Base-by-base conservation (phyloP, 2,113 vertebrate species). In the Misgurnus anguillicaudatus region DNA sequence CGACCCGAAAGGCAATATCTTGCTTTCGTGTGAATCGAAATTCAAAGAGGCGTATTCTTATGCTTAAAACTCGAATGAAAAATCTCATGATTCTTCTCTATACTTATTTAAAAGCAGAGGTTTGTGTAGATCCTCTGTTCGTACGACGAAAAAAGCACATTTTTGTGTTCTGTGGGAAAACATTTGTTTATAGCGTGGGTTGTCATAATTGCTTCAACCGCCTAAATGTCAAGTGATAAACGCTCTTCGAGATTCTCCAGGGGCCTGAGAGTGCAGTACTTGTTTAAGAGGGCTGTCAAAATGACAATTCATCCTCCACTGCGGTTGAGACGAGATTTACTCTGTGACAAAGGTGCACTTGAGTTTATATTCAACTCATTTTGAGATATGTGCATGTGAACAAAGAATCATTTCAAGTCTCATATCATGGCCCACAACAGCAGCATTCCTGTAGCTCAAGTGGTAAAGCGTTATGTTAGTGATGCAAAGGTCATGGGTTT, bases 81-180 rank as follows among this genome's bases (percentile, higher is more conserved):
- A 31, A 31, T 31, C 24, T 1, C 2, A 31, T 1, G 24, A 31
- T 31, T 31, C 24, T 31, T 31, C 24, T 31, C 24, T 31, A 31
- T 31, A 45, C 66, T 77, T 47, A 19, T 47, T 45, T 66, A 21
- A 13, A 39, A 65, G 38, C 19, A 3, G 19, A 31, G 19, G 21
- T 5, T 58, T 31, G 13, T 41, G 53, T 24, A 57, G 13, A 19
- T 57, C 36, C 38, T 31, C 24, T 31, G 24, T 1, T 31, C 36
- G 2, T 38, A 8, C n/a, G 42, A 62, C 55, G 51, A 83, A 70
- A 69, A 82, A 75, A 4, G 48, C 51, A 47, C 38, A 57, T 36
- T 21, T 73, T 74, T 71, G 21, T 57, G 9, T 38, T 74, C 75
- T 51, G 45, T 75, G 70, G 71, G 71, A 75, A 82, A 79, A 77